Conservation (phyloP, 2,797 vertebrate species). For the Gobionotothen gibberifrons region DNA sequence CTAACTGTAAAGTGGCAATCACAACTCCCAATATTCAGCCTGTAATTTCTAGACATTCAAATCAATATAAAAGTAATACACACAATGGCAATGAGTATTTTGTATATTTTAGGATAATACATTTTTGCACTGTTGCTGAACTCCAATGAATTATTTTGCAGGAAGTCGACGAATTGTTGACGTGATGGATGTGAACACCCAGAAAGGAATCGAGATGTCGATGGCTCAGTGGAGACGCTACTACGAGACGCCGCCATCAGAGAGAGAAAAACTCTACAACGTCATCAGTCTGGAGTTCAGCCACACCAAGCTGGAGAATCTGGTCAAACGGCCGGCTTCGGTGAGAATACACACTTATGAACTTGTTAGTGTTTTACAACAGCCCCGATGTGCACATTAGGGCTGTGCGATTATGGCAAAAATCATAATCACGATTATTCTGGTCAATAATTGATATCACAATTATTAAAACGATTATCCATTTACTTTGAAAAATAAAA, state of each 20-base stretch:
- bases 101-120: not conserved
- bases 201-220: slow-evolving; percentile 98
- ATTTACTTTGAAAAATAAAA: no score
- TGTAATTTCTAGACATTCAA: no score
- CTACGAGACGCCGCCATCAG: slow-evolving; percentile 93
- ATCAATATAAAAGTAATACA: not conserved
- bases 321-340: slow-evolving; percentile 93
- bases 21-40: no score
- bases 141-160: slow-evolving; percentile 56
- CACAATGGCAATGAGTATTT: not conserved
- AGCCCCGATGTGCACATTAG: not conserved
- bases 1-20: not conserved
- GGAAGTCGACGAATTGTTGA: slow-evolving; percentile 96
- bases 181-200: slow-evolving; percentile 98
- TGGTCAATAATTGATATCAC: no score
- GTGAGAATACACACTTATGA: slow-evolving; percentile 75
- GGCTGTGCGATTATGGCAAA: no score
- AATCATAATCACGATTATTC: no score
- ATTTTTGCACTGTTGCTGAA: slow-evolving; percentile 9
- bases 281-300: slow-evolving; percentile 99
- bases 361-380: not conserved
- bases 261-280: slow-evolving; percentile 97
- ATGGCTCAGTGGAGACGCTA: slow-evolving; percentile 98
- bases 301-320: slow-evolving; percentile 95
- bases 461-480: no score